Evolutionary conservation across 2,888 invertebrate genomes (phyloP).

Genomic region (Stenodema calcarata): DNA sequence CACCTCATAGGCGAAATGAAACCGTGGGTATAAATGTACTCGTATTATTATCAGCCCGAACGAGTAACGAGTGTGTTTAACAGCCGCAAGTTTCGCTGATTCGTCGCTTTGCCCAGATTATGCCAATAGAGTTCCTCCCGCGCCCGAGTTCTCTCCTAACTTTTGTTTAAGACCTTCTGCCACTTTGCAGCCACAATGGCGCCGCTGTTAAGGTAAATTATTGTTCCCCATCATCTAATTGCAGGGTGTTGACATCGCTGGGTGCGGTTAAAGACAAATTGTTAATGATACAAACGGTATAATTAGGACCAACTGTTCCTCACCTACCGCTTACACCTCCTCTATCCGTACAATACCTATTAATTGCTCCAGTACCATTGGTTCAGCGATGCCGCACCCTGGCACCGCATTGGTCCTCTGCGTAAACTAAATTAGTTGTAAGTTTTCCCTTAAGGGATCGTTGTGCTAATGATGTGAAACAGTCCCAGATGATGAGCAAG

Average conservation of each 20-base stretch:
- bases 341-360: neutral
- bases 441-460: too few species aligned
- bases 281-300: constrained; percentile 11
- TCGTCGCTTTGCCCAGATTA: neutral
- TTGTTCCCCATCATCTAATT: constrained; percentile 14
- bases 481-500: too few species aligned
- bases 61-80: neutral
- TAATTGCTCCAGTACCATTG: neutral
- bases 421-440: neutral
- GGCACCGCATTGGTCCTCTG: neutral
- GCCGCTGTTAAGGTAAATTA: constrained; percentile 11
- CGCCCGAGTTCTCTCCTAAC: neutral
- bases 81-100: neutral
- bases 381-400: neutral
- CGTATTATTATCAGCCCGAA: too few species aligned
- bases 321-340: neutral
- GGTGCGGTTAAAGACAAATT: constrained; percentile 16
- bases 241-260: constrained; percentile 9
- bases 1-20: too few species aligned
- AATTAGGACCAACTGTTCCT: constrained; percentile 7
- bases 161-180: constrained; percentile 13
- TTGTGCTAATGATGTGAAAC: too few species aligned
- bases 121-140: neutral
- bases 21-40: too few species aligned
- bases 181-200: constrained; percentile 21